Evolutionary conservation across 2,888 invertebrate species (phyloP).

Genomic region (Morpho achilles): DNA sequence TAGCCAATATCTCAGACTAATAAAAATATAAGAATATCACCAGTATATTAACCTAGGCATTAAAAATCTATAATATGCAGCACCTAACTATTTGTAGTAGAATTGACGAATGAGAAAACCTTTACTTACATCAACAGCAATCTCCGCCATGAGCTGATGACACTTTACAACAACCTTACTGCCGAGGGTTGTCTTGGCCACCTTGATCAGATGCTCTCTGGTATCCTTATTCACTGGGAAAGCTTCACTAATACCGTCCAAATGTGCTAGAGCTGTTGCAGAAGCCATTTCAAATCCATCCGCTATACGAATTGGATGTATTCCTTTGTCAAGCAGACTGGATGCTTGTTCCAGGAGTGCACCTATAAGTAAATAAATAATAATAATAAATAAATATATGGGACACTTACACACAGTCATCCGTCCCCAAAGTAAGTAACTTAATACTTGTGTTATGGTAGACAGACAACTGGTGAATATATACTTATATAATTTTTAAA

Average conservation of each 20-base stretch:
- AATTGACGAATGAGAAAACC: no score
- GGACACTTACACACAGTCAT: no score
- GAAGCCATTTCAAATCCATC: conserved; percentile 99
- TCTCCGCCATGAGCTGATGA: conserved; percentile 98
- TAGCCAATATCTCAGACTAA: no score
- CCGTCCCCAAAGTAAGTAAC: no score
- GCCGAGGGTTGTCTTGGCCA: conserved; percentile 98
- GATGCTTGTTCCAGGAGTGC: conserved; percentile 98
- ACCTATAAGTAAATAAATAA: conserved; percentile 62
- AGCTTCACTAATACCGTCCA: conserved; percentile 92
- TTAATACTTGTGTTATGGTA: no score
- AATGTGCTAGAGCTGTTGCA: conserved; percentile 89
- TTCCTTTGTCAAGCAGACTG: conserved; percentile 94
- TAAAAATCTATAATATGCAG: no score
- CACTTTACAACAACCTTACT: conserved; percentile 99
- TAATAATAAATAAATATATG: no score
- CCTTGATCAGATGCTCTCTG: conserved; percentile 92
- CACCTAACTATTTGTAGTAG: no score
- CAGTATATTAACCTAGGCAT: no score
- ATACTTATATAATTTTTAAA: no score
- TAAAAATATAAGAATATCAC: no score
- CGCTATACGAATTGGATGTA: conserved; percentile 98
- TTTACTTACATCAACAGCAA: conserved; percentile 87
- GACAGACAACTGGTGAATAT: no score
- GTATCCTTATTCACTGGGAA: conserved; percentile 92